phyloP scores from a whole-genome alignment of 2,888 invertebrate species.

The Pharmacophagus antenor region DNA sequence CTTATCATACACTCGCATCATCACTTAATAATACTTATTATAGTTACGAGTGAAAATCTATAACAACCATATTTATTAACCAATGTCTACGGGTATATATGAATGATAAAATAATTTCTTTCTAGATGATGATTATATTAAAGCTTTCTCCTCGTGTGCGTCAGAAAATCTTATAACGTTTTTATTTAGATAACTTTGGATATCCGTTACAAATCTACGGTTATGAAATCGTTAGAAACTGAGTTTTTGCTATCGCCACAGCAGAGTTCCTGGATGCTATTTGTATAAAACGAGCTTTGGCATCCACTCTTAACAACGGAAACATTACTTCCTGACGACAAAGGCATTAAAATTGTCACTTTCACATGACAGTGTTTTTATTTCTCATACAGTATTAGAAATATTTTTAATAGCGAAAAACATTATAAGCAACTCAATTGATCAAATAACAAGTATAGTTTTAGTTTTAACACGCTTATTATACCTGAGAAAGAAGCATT shows the following conservation, averaged over 20 bases:
- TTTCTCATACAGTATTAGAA: neutral
- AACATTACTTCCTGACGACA: constrained; percentile 19
- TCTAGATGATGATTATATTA: neutral
- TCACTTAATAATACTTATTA: too few species aligned
- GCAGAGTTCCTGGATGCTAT: constrained; percentile 8
- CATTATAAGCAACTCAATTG: neutral
- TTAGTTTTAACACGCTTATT: too few species aligned
- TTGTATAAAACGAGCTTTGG: constrained; percentile 18
- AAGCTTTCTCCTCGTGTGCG: neutral
- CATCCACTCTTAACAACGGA: constrained; percentile 25
- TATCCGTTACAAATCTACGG: constrained; percentile 16
- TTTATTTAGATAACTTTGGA: neutral
- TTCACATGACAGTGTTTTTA: constrained; percentile 10
- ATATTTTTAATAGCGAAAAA: neutral
- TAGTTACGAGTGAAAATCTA: too few species aligned
- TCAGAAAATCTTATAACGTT: neutral
- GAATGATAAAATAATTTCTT: neutral
- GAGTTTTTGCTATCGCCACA: constrained; percentile 13
- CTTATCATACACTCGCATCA: too few species aligned
- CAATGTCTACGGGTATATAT: too few species aligned
- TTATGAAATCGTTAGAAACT: constrained; percentile 23
- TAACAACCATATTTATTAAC: constrained; percentile 9
- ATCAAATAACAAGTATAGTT: neutral
- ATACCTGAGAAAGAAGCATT: too few species aligned
- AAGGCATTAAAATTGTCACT: constrained; percentile 18